Percentiles rank a stretch among this genome's conserved stretches.
phyloP scores from a whole-genome alignment of 1,140 invertebrate species.

The Heterodera schachtii region DNA sequence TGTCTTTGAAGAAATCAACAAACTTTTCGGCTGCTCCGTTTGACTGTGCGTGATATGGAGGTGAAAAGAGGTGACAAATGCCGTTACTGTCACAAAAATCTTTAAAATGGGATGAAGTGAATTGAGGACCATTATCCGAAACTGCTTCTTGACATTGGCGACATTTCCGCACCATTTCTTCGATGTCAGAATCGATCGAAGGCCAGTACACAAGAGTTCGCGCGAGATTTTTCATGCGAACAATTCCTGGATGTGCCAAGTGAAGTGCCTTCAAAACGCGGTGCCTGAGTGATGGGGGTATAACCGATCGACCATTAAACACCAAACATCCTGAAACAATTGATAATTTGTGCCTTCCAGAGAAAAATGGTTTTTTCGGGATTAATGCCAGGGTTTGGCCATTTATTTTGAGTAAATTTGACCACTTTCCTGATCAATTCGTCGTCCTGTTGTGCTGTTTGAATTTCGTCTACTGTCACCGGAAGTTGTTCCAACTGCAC shows the following conservation, averaged over 20 bases:
- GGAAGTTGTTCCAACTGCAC: too few species aligned
- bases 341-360: neutral
- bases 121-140: conserved; percentile 65
- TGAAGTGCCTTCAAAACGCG: conserved; percentile 1
- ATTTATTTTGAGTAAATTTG: too few species aligned
- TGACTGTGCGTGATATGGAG: conserved; percentile 60
- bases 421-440: too few species aligned
- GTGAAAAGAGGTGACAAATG: conserved; percentile 47
- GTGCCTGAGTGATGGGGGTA: neutral
- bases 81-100: conserved; percentile 46
- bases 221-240: conserved; percentile 25
- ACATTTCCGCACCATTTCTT: conserved; percentile 12
- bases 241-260: conserved; percentile 19
- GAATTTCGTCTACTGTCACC: too few species aligned
- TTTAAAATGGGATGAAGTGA: conserved; percentile 60
- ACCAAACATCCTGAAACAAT: conserved; percentile 9
- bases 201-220: conserved; percentile 21
- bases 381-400: too few species aligned
- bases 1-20: conserved; percentile 56
- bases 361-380: too few species aligned
- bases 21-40: conserved; percentile 64
- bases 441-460: too few species aligned
- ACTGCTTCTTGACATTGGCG: conserved; percentile 37
- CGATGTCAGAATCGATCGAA: conserved; percentile 13
- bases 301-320: neutral